Evolutionary conservation across 2,797 vertebrate species (phyloP).

Genomic region (Buphagus erythrorhynchus): DNA sequence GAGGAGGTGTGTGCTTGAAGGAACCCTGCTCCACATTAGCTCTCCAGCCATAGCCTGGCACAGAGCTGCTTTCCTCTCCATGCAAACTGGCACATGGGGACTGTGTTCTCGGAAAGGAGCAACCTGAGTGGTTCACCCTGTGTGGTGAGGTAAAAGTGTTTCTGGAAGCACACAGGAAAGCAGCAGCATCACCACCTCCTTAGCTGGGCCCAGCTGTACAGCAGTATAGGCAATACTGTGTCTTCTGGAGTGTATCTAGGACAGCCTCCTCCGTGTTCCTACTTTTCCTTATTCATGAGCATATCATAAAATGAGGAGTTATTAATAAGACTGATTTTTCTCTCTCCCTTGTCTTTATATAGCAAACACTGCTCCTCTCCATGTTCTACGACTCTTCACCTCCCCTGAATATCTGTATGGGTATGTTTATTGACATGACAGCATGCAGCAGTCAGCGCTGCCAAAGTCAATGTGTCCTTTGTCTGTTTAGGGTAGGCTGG

Average conservation of each 20-base stretch:
- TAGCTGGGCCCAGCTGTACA: neutral
- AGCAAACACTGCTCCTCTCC: neutral
- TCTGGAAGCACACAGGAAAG: neutral
- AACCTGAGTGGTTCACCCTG: neutral
- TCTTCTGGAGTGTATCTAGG: neutral
- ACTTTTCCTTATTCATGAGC: neutral
- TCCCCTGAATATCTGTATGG: neutral
- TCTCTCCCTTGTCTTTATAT: neutral
- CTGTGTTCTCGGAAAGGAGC: neutral
- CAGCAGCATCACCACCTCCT: neutral
- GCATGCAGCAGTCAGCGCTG: neutral
- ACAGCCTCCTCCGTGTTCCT: neutral
- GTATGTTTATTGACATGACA: constrained; percentile 40
- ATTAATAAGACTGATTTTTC: neutral
- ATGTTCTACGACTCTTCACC: neutral
- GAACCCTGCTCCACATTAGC: neutral
- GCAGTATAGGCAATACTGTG: neutral
- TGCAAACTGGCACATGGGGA: neutral
- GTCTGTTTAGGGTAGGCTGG: neutral
- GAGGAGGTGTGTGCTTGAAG: neutral
- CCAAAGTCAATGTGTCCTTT: neutral
- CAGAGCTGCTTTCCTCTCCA: neutral
- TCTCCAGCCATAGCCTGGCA: neutral
- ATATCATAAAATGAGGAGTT: neutral
- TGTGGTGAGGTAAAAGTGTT: neutral